These are phyloP conservation scores for Solen grandis DNA, from an alignment of 1,140 invertebrate species.

Conservation along the genomic window DNA sequence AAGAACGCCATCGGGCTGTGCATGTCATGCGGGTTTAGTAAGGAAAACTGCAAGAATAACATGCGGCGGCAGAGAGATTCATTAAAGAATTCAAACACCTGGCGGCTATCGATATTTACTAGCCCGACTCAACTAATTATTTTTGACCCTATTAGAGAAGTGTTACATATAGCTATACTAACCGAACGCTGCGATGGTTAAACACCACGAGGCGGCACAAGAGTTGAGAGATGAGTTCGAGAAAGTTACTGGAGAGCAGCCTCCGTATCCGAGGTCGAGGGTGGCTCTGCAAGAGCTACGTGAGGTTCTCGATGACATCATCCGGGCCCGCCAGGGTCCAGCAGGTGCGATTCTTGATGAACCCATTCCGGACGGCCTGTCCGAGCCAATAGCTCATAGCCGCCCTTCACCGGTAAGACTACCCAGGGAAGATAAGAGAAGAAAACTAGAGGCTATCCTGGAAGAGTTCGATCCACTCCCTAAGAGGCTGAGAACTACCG, in stretches of 20 bases:
- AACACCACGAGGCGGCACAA: neutral
- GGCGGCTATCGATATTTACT: too few relatives aligned
- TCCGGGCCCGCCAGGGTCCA: neutral
- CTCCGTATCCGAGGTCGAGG: neutral
- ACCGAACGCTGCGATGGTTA: too few relatives aligned
- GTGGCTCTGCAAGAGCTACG: neutral
- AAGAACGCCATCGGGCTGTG: too few relatives aligned
- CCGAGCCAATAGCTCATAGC: neutral
- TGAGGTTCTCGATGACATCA: neutral
- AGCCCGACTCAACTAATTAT: too few relatives aligned
- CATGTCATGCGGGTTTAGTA: too few relatives aligned
- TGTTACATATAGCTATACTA: too few relatives aligned
- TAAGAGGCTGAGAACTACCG: too few relatives aligned
- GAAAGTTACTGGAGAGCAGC: neutral
- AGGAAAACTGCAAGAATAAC: too few relatives aligned
- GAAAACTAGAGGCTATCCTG: neutral
- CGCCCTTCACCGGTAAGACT: neutral
- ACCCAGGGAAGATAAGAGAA: neutral
- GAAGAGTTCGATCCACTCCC: neutral
- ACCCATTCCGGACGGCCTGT: neutral
- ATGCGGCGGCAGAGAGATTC: too few relatives aligned
- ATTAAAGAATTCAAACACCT: too few relatives aligned
- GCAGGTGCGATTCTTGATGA: neutral
- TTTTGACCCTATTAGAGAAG: too few relatives aligned
- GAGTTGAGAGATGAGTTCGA: neutral